A percentile compares a stretch with the other conserved stretches of the same genome.
Evolutionary conservation across 2,797 vertebrate species (phyloP).

Genomic region (Rhodeus uyekii): DNA sequence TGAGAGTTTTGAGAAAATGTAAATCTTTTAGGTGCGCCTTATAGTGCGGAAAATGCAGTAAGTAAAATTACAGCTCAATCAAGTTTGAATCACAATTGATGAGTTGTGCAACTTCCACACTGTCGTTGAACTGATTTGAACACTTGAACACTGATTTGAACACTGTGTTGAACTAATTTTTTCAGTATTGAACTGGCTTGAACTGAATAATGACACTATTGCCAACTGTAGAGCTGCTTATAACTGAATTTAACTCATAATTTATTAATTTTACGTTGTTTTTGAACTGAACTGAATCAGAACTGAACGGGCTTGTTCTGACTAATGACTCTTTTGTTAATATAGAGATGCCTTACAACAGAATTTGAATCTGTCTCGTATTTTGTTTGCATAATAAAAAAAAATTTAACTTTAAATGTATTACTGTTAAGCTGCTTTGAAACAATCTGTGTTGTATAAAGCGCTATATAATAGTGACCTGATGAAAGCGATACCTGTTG

Average conservation of each 20-base stretch:
- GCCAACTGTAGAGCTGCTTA: neutral
- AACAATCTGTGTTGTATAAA: neutral
- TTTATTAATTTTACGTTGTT: too few species aligned
- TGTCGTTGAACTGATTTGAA: neutral
- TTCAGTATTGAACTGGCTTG: neutral
- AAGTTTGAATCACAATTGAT: neutral
- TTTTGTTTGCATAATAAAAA: neutral
- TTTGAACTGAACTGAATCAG: too few species aligned
- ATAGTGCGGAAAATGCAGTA: too few species aligned
- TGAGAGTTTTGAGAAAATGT: too few species aligned
- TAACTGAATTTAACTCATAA: neutral
- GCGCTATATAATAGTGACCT: neutral
- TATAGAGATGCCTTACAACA: too few species aligned
- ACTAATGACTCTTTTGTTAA: too few species aligned
- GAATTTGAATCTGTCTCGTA: neutral
- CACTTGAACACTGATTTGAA: too few species aligned
- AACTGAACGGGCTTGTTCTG: too few species aligned
- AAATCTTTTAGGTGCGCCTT: too few species aligned
- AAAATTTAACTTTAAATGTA: too few species aligned
- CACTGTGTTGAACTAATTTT: too few species aligned
- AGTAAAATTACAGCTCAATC: too few species aligned
- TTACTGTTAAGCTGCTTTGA: neutral
- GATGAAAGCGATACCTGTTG: neutral
- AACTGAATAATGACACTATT: neutral
- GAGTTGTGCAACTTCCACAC: neutral